Conservation (phyloP, 2,888 invertebrate species). For the Neria commutata region DNA sequence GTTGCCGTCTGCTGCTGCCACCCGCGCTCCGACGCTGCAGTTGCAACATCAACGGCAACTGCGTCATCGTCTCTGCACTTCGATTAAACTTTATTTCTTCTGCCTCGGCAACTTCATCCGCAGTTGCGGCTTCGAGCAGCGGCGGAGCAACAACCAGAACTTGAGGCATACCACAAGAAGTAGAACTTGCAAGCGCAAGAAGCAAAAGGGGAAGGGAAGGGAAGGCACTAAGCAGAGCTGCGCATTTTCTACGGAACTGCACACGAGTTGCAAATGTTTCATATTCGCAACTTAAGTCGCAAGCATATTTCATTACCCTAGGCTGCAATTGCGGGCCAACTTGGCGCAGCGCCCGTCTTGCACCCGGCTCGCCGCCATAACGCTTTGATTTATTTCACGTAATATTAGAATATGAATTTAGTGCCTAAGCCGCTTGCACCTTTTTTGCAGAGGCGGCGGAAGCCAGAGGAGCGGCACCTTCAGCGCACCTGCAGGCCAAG, state of each 20-base stretch:
- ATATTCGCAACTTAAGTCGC: slow-evolving; percentile 20
- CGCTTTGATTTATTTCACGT: slow-evolving; percentile 25
- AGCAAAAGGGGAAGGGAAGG: background rate
- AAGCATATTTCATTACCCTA: slow-evolving; percentile 19
- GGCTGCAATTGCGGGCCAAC: background rate
- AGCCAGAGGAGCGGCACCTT: no score
- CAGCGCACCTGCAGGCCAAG: no score
- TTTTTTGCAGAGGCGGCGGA: slow-evolving; percentile 2
- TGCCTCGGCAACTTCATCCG: no score
- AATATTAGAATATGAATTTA: slow-evolving; percentile 15
- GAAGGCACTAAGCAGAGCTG: background rate
- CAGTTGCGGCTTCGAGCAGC: no score
- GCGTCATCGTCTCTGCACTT: slow-evolving; percentile 14
- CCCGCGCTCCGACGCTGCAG: background rate
- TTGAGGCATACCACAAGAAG: slow-evolving; percentile 15
- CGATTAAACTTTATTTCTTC: slow-evolving; percentile 24
- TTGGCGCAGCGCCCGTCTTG: background rate
- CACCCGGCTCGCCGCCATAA: background rate
- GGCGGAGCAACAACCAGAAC: no score
- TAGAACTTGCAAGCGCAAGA: slow-evolving; percentile 2
- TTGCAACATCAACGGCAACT: background rate
- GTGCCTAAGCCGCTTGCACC: background rate
- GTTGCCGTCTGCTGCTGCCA: background rate
- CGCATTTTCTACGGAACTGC: background rate
- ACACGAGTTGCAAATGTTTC: slow-evolving; percentile 1